phyloP scores from a whole-genome alignment of 2,113 vertebrate species.

The Cyphomyrus discorhynchus region DNA sequence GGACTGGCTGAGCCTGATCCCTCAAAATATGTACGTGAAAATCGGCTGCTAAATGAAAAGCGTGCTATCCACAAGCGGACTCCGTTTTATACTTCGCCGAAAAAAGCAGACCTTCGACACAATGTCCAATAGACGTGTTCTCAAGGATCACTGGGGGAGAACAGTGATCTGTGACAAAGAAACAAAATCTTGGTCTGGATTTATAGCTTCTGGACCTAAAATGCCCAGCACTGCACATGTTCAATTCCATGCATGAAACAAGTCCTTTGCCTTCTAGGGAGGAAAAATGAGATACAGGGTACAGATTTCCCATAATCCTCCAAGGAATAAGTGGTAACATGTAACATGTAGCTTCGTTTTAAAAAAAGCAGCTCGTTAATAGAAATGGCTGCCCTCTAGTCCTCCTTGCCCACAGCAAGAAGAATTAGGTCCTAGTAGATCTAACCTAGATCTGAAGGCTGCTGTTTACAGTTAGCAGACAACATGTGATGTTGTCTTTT shows the following conservation, averaged over 20 bases:
- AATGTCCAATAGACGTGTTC: background rate
- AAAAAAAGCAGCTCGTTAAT: constrained; percentile 8
- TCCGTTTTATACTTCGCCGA: background rate
- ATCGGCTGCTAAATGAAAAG: background rate
- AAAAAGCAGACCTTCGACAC: background rate
- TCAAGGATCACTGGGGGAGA: background rate
- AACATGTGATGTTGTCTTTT: background rate
- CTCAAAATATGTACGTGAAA: background rate
- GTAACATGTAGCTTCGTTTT: background rate
- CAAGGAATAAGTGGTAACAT: background rate
- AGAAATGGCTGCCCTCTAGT: background rate
- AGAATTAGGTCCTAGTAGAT: constrained; percentile 8
- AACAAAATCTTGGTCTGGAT: no score
- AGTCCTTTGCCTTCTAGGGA: background rate
- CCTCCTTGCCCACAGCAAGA: constrained; percentile 1
- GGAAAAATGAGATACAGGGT: background rate
- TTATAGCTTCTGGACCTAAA: no score
- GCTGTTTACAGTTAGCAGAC: constrained; percentile 9
- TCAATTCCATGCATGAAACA: background rate
- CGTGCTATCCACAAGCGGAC: no score
- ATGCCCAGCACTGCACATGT: background rate
- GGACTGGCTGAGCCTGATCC: background rate
- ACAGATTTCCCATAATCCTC: background rate
- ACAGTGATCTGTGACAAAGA: background rate
- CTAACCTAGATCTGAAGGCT: constrained; percentile 6